phyloP scores from a whole-genome alignment of 2,797 vertebrate genomes.

The Novumbra hubbsi region DNA sequence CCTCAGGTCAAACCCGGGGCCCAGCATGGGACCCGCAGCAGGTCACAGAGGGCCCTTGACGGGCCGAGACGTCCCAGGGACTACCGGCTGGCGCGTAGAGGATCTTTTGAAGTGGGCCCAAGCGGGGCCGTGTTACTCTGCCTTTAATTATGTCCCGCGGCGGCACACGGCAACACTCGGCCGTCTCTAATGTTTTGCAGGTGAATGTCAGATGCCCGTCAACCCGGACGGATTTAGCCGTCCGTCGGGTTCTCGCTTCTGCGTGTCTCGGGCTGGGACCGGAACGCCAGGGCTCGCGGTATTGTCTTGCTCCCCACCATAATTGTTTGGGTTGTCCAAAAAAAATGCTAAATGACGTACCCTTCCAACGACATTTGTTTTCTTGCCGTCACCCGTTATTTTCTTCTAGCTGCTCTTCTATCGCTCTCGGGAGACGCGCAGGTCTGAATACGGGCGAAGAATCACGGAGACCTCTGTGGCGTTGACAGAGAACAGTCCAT shows the following conservation, averaged over 20 bases:
- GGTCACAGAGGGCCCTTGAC: constrained; percentile 63
- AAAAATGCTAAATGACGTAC: constrained; percentile 46
- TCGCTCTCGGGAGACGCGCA: constrained; percentile 53
- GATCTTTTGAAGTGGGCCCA: constrained; percentile 77
- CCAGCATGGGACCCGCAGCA: constrained; percentile 68
- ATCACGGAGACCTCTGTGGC: constrained; percentile 49
- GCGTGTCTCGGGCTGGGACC: constrained; percentile 48
- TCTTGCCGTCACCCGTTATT: constrained; percentile 51
- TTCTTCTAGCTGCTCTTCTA: constrained; percentile 52
- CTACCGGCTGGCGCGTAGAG: constrained; percentile 71
- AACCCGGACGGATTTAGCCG: constrained; percentile 34
- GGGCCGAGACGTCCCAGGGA: constrained; percentile 58
- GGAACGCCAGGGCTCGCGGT: constrained; percentile 23
- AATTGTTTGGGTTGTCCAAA: constrained; percentile 48
- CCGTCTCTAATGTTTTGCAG: constrained; percentile 75
- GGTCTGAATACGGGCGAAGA: constrained; percentile 46
- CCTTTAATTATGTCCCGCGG: constrained; percentile 87
- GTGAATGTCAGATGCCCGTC: constrained; percentile 65
- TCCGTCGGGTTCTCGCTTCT: constrained; percentile 57
- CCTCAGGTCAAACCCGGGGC: constrained; percentile 67
- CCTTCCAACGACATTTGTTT: constrained; percentile 33
- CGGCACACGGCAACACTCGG: constrained; percentile 68
- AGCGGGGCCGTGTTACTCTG: constrained; percentile 74
- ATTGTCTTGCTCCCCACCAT: constrained; percentile 57
- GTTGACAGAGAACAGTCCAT: constrained; percentile 59